Base-by-base conservation (phyloP, 2,113 vertebrate genomes). In the Menura novaehollandiae region DNA sequence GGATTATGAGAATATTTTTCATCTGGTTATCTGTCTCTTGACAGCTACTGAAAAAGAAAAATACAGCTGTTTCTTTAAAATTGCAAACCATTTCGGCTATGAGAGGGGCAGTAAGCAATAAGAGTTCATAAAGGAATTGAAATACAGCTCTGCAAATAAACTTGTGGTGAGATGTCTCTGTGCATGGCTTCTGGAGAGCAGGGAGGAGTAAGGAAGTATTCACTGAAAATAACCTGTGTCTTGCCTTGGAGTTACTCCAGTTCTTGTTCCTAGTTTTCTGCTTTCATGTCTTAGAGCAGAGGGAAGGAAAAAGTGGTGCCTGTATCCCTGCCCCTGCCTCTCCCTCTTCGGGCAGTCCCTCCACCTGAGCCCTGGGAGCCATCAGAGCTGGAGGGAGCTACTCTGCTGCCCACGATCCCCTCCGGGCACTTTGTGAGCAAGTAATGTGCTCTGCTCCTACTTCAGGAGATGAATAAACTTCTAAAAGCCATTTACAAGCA, bases 381-480 rank as follows among this genome's bases (percentile, higher is more conserved):
- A 0, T 4, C 46, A 5, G 63, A 15, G 51, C 5, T 24, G n/a
- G 21, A 52, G n/a, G 5, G 37, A 74, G 69, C 64, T 3, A 1
- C 21, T 15, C 43, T 46, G 35, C 75, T 51, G 55, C 41, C 53
- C 28, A 3, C 0, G 2, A 27, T 26, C 59, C 58, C 47, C 74
- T 44, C 7, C 1, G 0, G 58, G 5, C 41, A 5, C 5, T 43
- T 3, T 22, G 44, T 1, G 5, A 80, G 35, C 27, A 4, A 17
- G 10, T 5, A 4, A 3, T 0, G 18, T 14, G 43, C 60, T 33
- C n/a, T 35, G 55, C 6, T 82, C 13, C 60, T 43, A 0, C 69
- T 63, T 17, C 37, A 32, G 60, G 52, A 44, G 30, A 24, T 5
- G 27, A 37, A 35, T 43, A 44, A 8, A 20, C 21, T 15, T n/a